Evolutionary conservation across 35 echinoderm and acorn worm species (phyloP), one percentile per base, ranked within the genome.

Genomic region (Heliocidaris tuberculata): DNA sequence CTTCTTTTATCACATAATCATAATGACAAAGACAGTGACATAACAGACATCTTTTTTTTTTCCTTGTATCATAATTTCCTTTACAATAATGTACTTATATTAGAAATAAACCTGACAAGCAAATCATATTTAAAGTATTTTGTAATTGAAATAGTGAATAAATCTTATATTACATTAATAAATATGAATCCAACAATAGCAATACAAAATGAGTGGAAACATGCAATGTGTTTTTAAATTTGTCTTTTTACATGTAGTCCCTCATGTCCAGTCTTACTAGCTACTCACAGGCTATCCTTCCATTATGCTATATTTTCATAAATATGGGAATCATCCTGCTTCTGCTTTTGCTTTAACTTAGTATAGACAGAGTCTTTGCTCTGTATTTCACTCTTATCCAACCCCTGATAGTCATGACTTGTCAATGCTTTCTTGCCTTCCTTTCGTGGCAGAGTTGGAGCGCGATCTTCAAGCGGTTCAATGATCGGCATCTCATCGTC

Each of bases 351-450:
- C 50, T 93, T 93, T 93, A 93, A 59, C 91, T 59, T 93, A 9
- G 50, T 93, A 29, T 93, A 93, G 47, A 93, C 91, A 5, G 91
- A 93, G 49, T 93, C 50, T 12, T 32, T 93, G 91, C 91, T 93
- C 17, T 93, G 91, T 50, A 93, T 59, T 30, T 93, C 48, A 59
- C 17, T 93, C 91, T 93, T 59, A 48, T 93, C 91, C 91, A 93
- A 48, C 15, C 91, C 91, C 91, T 93, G 91, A 27, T 93, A 93
- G n/a, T 93, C 91, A 0, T 52, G 48, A n/a, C 29, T 59, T 9
- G 87, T 48, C 87, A 30, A 5, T 3, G 91, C 91, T 32, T 15
- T 32, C 91, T 93, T 93, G 48, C 91, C 91, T 48, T 93, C 91
- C 48, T 93, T 93, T 48, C 91, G 10, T 2, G 91, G 91, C 50